Conservation (phyloP, 2,113 vertebrate genomes). For the Nipponia nippon region DNA sequence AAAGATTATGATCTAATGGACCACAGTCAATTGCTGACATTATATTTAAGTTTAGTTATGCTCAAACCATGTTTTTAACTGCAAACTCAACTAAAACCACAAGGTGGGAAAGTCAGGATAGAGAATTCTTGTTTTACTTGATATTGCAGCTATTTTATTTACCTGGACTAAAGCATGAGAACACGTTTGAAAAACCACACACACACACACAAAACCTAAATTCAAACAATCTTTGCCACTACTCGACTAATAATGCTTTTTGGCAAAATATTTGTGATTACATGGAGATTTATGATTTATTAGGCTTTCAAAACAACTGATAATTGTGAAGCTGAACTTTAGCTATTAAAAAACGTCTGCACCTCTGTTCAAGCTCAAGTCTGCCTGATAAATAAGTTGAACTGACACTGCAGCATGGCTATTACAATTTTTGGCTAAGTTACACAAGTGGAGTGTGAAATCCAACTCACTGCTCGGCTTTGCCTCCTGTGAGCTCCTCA, state of each 20-base stretch:
- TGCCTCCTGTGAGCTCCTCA: not conserved
- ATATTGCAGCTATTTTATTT: not conserved
- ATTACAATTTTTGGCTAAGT: not conserved
- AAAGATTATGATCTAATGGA: not conserved
- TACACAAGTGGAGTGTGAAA: not conserved
- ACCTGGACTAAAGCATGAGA: not conserved
- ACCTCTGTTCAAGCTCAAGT: not conserved
- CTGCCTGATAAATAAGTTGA: not conserved
- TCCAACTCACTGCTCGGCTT: not conserved
- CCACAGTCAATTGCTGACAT: not conserved
- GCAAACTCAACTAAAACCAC: not conserved
- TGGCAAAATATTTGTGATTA: not conserved
- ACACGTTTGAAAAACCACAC: not conserved
- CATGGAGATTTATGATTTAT: not conserved
- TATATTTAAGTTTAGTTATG: not conserved
- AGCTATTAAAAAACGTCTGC: not conserved
- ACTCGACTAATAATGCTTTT: not conserved
- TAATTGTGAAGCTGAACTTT: not conserved
- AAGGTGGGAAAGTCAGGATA: not conserved
- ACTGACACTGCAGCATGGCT: not conserved
- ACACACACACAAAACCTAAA: not conserved
- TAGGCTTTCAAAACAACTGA: not conserved
- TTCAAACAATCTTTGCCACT: not conserved
- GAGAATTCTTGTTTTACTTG: slow-evolving; percentile 9
- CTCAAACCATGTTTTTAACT: not conserved